A percentile compares a stretch with the other conserved stretches of the same genome.
phyloP scores from a whole-genome alignment of 2,797 vertebrate genomes.

The Dendrocincla fuliginosa region DNA sequence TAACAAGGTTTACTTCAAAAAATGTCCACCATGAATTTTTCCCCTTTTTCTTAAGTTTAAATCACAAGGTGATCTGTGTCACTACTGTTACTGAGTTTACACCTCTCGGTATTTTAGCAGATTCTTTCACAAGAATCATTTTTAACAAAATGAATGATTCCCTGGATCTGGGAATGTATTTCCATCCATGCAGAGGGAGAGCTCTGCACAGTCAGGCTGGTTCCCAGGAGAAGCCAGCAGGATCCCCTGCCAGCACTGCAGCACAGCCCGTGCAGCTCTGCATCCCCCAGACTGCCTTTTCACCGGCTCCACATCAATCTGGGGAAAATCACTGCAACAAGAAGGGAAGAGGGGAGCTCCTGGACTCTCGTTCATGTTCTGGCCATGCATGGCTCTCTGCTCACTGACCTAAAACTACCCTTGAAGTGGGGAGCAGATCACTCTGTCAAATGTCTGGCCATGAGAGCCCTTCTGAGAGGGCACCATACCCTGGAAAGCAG shows the following conservation, averaged over 20 bases:
- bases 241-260: background rate
- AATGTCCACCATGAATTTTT: background rate
- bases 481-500: rapidly evolving
- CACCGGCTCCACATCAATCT: background rate
- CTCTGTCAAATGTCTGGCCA: background rate
- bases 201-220: background rate
- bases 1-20: background rate
- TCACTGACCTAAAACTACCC: background rate
- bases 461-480: background rate
- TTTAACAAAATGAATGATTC: background rate
- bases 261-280: background rate
- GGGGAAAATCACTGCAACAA: background rate
- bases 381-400: background rate
- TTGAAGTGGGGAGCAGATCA: background rate
- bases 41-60: background rate
- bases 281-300: background rate
- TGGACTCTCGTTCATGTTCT: background rate
- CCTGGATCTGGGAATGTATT: background rate
- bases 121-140: background rate
- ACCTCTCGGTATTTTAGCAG: background rate
- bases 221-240: background rate
- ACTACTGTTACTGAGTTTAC: background rate
- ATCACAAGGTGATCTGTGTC: background rate
- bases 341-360: slow-evolving; percentile 3
- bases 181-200: background rate